Base-by-base conservation (phyloP, 2,797 vertebrate species). In the Coilia nasus region DNA sequence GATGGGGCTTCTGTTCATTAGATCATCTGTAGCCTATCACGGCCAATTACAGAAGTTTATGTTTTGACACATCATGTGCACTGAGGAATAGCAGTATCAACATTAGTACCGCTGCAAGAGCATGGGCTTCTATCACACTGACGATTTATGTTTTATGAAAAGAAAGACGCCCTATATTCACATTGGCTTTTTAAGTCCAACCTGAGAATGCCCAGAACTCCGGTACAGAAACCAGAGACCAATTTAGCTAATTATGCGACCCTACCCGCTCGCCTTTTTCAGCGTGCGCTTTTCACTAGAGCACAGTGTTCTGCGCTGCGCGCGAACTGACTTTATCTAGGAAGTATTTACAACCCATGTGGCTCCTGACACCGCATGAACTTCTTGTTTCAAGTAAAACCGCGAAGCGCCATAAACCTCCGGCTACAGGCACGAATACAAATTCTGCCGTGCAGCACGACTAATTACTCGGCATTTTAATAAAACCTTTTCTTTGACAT, bases 271-370 rank as follows among this genome's bases (percentile, higher is more conserved):
- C 17, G 31, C 31, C 71, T 78, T 71, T 14, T 78, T 78, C 71
- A 21, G 28, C 67, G 67, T 1, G 60, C 15, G 67, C 71, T 41
- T 78, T 28, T 87, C 87, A 88, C 83, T 86, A 19, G n/a, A 44
- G 86, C 92, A 88, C 82, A 88, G 90, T 54, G 50, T 75, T 92
- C 90, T 90, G 88, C 41, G 71, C 78, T n/a, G n/a, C 81, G 67
- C 87, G 83, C 87, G 83, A 81, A 28, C 92, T 94, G 91, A 93
- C 91, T 93, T 89, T 90, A 92, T 93, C 88, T n/a, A 85, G 83
- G 91, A 94, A 92, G 82, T 93, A 94, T 96, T 95, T 95, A 95
- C 92, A 89, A 91, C 88, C 94, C 94, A 94, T 94, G 88, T 95
- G 93, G 94, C 90, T 87, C 25, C 59, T 95, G 95, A 95, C 94